Conservation (phyloP, 2,797 vertebrate species). For the Spheniscus humboldti region DNA sequence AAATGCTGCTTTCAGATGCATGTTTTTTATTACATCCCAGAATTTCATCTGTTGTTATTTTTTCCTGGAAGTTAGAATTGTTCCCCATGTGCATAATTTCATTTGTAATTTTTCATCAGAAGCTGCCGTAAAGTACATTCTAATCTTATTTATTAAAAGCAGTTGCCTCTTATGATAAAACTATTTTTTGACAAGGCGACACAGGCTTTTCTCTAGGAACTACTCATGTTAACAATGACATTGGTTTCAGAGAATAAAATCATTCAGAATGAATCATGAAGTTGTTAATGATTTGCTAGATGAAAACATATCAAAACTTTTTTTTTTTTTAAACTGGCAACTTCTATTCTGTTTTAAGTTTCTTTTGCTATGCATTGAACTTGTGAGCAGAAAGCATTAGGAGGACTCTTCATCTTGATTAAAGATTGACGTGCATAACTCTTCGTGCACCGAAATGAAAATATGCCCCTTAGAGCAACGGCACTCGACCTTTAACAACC, state of each 20-base stretch:
- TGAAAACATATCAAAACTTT: slow-evolving; percentile 4
- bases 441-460: background rate
- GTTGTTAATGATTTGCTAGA: slow-evolving; percentile 31
- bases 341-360: slow-evolving; percentile 20
- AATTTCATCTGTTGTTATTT: background rate
- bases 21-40: background rate
- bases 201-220: background rate
- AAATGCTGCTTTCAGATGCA: slow-evolving; percentile 7
- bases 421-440: slow-evolving; percentile 42
- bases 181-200: background rate
- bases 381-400: slow-evolving; percentile 18
- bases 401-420: slow-evolving; percentile 45
- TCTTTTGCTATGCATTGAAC: background rate
- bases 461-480: slow-evolving; percentile 9
- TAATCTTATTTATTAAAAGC: slow-evolving; percentile 51
- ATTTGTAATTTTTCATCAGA: slow-evolving; percentile 32
- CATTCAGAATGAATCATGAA: slow-evolving; percentile 7
- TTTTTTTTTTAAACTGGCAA: background rate
- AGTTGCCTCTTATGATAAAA: slow-evolving; percentile 24
- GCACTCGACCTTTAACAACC: slow-evolving; percentile 8
- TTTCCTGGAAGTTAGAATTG: background rate
- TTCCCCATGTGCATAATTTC: background rate
- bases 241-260: slow-evolving; percentile 30
- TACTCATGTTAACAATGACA: slow-evolving; percentile 13
- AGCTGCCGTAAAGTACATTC: slow-evolving; percentile 28